These are phyloP conservation scores for Cherax quadricarinatus DNA, from an alignment of 1,140 invertebrate species.

Conservation along the genomic window DNA sequence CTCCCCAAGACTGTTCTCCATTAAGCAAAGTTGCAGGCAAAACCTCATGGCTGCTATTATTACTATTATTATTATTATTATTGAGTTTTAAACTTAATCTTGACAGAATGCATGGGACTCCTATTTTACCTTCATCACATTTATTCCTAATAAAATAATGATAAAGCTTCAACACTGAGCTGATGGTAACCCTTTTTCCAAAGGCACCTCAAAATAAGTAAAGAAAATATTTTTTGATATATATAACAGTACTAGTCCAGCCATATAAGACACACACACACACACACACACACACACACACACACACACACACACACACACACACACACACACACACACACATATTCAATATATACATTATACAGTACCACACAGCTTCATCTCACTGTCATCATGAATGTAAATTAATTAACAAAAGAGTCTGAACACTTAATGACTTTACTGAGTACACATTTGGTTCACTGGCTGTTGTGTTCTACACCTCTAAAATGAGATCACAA, in stretches of 20 bases:
- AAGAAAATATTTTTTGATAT: slow-evolving; percentile 6
- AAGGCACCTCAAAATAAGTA: slow-evolving; percentile 8
- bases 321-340: too few species aligned
- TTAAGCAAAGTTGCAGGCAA: neutral
- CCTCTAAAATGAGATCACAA: slow-evolving; percentile 41
- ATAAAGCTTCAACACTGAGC: slow-evolving; percentile 63
- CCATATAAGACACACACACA: neutral
- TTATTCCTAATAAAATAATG: slow-evolving; percentile 26
- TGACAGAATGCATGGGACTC: neutral
- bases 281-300: too few species aligned
- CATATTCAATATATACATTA: slow-evolving; percentile 4
- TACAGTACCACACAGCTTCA: neutral
- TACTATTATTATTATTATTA: neutral
- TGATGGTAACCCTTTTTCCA: slow-evolving; percentile 36
- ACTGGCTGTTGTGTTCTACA: slow-evolving; percentile 13
- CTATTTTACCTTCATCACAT: neutral
- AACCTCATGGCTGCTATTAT: neutral
- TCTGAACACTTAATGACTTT: slow-evolving; percentile 1
- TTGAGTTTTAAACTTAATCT: neutral
- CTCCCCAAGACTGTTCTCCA: neutral
- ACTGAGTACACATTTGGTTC: slow-evolving; percentile 53
- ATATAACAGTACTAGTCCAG: neutral
- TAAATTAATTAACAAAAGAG: neutral
- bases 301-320: too few species aligned
- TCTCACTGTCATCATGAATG: neutral